Evolutionary conservation across 2,113 vertebrate genomes (phyloP).

Genomic region (Varanus salvator): DNA sequence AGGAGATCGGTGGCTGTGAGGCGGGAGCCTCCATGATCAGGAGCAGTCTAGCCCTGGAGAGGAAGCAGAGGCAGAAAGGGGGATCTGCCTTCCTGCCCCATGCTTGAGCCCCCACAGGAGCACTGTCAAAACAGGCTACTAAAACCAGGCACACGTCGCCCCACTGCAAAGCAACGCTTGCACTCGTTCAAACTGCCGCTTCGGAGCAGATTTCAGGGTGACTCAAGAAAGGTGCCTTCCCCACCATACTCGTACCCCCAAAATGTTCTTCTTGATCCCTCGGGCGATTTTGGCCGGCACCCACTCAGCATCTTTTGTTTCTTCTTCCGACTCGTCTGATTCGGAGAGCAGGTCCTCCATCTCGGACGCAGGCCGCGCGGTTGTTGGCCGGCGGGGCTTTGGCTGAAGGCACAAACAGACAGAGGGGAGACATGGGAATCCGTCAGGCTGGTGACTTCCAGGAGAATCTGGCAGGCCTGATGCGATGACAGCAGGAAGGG

Average conservation of each 20-base stretch:
- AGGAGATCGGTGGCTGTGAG: not conserved
- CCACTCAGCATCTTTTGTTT: conserved; percentile 81
- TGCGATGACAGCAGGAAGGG: not conserved
- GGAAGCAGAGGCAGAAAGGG: not conserved
- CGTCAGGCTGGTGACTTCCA: not conserved
- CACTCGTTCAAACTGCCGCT: not conserved
- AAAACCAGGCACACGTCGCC: not conserved
- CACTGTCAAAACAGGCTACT: no score
- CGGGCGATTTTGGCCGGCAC: conserved; percentile 76
- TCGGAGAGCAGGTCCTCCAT: conserved; percentile 84
- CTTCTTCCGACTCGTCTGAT: conserved; percentile 71
- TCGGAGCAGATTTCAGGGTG: no score
- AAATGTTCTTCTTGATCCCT: conserved; percentile 71
- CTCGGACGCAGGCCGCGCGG: conserved; percentile 73
- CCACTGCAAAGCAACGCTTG: not conserved
- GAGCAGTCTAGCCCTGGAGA: not conserved
- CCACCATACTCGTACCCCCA: conserved; percentile 74
- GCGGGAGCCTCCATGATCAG: not conserved
- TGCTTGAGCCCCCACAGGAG: not conserved
- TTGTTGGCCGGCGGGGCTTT: conserved; percentile 78
- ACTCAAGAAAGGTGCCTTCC: no score
- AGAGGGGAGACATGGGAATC: accelerated
- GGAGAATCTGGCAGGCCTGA: no score
- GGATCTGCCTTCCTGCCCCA: no score
- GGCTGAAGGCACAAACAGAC: conserved; percentile 75